Conservation (phyloP, 1,140 invertebrate species). For the Drosophila takahashii region DNA sequence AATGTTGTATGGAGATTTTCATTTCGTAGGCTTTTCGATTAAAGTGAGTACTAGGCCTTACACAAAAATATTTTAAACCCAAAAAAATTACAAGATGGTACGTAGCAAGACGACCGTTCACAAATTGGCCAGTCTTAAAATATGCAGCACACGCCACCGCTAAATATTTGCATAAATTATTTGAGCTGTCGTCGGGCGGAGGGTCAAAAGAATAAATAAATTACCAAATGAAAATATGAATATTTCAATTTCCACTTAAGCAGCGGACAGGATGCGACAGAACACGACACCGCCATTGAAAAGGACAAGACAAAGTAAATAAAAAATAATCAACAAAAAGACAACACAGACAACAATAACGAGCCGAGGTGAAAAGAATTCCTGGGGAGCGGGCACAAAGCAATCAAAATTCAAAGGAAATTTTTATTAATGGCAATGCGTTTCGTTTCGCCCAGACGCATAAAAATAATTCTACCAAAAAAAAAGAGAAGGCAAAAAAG, state of each 20-base stretch:
- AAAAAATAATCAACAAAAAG: conserved; percentile 67
- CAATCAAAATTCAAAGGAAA: conserved; percentile 83
- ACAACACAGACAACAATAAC: conserved; percentile 64
- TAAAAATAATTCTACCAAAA: conserved; percentile 60
- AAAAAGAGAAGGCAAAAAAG: neutral
- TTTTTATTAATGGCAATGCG: conserved; percentile 82
- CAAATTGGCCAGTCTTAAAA: conserved; percentile 61
- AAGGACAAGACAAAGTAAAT: conserved; percentile 71
- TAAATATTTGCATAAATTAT: conserved; percentile 82
- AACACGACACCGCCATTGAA: conserved; percentile 33
- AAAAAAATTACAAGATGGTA: neutral
- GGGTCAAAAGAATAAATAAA: conserved; percentile 45
- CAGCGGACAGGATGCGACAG: conserved; percentile 37
- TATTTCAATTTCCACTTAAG: conserved; percentile 82
- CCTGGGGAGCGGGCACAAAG: conserved; percentile 49
- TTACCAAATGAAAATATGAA: conserved; percentile 78
- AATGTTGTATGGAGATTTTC: too few species aligned
- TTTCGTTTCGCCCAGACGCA: conserved; percentile 69
- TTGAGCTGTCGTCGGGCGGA: conserved; percentile 45
- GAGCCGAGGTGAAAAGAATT: conserved; percentile 7
- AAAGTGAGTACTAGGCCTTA: too few species aligned
- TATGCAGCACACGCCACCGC: conserved; percentile 55
- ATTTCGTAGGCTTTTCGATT: too few species aligned
- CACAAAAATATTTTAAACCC: neutral
- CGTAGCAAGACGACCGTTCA: conserved; percentile 13